Evolutionary conservation across 1,140 invertebrate species (phyloP), one percentile per base, ranked within the genome.

Genomic region (Nymphalis io): DNA sequence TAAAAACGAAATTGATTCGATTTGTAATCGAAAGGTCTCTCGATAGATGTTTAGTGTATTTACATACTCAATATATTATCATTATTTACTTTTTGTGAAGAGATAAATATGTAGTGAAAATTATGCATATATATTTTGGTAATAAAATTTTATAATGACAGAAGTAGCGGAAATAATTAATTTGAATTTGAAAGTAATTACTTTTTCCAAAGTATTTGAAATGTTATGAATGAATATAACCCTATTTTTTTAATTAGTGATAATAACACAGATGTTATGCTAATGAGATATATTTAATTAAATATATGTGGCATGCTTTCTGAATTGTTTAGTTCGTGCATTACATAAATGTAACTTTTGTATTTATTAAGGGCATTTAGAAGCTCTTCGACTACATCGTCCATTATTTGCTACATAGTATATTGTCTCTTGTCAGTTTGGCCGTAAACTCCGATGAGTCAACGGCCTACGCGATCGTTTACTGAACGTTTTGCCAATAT

Each of bases 401-500:
- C 51, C 5, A 27, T 55, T 55, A 55, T 27, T 13, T 27, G 27
- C 20, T 23, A 55, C n/a, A n/a, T n/a, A 55, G 21, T 55, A 20
- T 15, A 55, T 55, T 27, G 21, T 23, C 51, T 23, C 12, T 8
- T 55, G 40, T 15, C n/a, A 53, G 51, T 55, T 23, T 27, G 51
- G 8, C 10, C 23, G 23, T 64, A 72, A 67, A 44, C 53, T 72
- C 51, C 59, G 64, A 72, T 79, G 72, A 81, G 68, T 77, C 75
- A 63, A 51, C 46, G 12, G 59, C 82, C 79, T 73, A 81, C 77
- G 72, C 82, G 57, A 74, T 79, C 70, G 69, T 81, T 86, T 70
- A 70, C 60, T 65, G 33, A 62, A 71, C 21, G 59, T 74, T 72
- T 72, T 62, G 73, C 39, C 46, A 44, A 33, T 65, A 73, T 66